Conservation (phyloP, 2,797 vertebrate species). For the Psittacula echo region DNA sequence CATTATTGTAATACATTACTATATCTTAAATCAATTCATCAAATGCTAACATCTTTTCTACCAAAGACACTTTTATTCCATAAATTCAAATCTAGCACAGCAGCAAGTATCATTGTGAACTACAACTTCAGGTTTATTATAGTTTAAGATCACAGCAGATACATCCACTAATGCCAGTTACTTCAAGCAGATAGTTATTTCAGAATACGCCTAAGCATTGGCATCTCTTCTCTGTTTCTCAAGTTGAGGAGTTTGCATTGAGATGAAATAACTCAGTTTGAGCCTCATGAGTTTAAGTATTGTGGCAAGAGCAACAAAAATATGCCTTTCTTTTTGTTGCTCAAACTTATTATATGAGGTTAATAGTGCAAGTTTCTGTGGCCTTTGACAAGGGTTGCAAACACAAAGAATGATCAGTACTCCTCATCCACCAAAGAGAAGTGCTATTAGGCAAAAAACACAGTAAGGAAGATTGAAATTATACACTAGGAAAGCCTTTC, state of each 20-base stretch:
- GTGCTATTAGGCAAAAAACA: background rate
- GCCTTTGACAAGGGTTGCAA: rapidly evolving
- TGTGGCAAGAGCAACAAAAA: background rate
- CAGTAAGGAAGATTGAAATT: background rate
- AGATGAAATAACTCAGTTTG: background rate
- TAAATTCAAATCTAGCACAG: background rate
- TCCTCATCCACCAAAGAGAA: background rate
- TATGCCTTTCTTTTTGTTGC: background rate
- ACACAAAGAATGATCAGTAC: background rate
- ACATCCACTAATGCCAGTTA: background rate
- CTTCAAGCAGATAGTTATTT: background rate
- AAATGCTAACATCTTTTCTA: background rate
- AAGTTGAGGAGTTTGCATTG: background rate
- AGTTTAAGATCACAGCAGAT: background rate
- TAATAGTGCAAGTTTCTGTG: background rate
- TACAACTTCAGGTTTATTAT: background rate
- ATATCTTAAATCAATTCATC: background rate
- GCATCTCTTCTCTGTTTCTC: background rate
- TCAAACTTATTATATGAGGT: background rate
- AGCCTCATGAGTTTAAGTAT: background rate
- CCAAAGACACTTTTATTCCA: background rate
- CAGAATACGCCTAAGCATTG: background rate
- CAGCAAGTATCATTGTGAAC: background rate
- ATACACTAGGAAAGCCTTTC: background rate
- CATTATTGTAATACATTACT: background rate